Conservation (phyloP, 2,797 vertebrate genomes). For the Todus mexicanus region DNA sequence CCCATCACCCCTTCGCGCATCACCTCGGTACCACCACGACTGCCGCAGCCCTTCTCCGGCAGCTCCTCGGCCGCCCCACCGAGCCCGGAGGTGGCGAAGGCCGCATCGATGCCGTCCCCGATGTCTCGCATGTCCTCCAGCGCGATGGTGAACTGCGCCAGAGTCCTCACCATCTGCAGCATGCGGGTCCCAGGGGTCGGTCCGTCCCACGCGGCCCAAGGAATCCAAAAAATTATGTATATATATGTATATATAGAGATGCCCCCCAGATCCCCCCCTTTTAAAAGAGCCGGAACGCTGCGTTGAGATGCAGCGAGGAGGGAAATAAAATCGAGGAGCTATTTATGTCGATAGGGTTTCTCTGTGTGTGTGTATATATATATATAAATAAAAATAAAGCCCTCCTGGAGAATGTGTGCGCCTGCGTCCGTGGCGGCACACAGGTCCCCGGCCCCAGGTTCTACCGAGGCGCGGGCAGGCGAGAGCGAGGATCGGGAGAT, state of each 20-base stretch:
- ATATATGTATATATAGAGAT: too few relatives aligned
- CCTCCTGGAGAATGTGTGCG: neutral
- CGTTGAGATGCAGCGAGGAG: neutral
- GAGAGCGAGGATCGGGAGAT: neutral
- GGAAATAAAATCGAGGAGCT: neutral
- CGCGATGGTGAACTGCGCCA: slow-evolving; percentile 97
- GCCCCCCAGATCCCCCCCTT: neutral
- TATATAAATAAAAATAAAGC: neutral
- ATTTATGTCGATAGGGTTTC: neutral
- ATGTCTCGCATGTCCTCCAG: slow-evolving; percentile 97
- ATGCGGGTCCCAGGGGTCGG: slow-evolving; percentile 76
- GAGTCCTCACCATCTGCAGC: slow-evolving; percentile 98
- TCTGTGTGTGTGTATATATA: neutral
- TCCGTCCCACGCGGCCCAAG: slow-evolving; percentile 39
- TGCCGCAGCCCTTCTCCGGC: slow-evolving; percentile 56
- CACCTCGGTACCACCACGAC: slow-evolving; percentile 80
- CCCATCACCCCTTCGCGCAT: neutral
- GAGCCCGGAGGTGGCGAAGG: slow-evolving; percentile 61
- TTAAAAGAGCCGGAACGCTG: neutral
- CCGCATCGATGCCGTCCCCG: slow-evolving; percentile 80
- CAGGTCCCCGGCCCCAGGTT: neutral
- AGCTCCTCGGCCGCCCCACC: slow-evolving; percentile 73
- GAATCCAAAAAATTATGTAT: neutral
- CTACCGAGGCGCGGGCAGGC: slow-evolving; percentile 41
- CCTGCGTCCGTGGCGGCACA: neutral